These are phyloP conservation scores for Suricata suricatta DNA, from an alignment of 2,113 vertebrate genomes.

Conservation along the genomic window DNA sequence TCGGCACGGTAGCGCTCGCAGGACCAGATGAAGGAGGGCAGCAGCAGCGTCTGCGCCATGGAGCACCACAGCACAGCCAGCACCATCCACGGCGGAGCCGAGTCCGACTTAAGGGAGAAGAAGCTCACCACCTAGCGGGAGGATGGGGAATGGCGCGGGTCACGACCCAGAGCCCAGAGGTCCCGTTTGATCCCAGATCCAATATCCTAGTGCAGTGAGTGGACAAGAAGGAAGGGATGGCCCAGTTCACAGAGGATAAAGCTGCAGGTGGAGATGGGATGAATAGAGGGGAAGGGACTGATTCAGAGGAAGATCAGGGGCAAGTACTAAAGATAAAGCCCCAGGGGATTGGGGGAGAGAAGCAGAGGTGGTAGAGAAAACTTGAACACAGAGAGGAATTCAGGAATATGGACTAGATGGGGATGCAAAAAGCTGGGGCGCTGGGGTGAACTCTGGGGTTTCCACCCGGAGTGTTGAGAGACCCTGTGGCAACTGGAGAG, in stretches of 20 bases:
- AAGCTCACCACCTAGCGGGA: slow-evolving; percentile 87
- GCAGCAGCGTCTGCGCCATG: slow-evolving; percentile 89
- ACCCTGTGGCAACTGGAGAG: background rate
- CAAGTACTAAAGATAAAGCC: background rate
- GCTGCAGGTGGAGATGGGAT: background rate
- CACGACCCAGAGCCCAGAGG: background rate
- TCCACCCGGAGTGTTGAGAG: background rate
- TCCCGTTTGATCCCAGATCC: background rate
- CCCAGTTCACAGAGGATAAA: background rate
- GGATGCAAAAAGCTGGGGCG: background rate
- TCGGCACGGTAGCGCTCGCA: slow-evolving; percentile 89
- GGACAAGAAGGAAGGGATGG: background rate
- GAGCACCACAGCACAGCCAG: slow-evolving; percentile 90
- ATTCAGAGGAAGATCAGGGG: background rate
- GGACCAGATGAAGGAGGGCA: slow-evolving; percentile 91
- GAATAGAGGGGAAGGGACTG: background rate
- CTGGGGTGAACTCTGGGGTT: background rate
- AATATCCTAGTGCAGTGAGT: background rate
- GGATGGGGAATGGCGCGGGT: background rate
- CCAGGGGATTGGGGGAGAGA: background rate
- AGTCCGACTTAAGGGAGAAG: slow-evolving; percentile 89
- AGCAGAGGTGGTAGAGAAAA: background rate
- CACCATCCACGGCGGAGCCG: slow-evolving; percentile 89
- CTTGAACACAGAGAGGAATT: background rate
- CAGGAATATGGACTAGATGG: background rate